Conservation (phyloP, 2,888 invertebrate genomes). For the Hyalella azteca region DNA sequence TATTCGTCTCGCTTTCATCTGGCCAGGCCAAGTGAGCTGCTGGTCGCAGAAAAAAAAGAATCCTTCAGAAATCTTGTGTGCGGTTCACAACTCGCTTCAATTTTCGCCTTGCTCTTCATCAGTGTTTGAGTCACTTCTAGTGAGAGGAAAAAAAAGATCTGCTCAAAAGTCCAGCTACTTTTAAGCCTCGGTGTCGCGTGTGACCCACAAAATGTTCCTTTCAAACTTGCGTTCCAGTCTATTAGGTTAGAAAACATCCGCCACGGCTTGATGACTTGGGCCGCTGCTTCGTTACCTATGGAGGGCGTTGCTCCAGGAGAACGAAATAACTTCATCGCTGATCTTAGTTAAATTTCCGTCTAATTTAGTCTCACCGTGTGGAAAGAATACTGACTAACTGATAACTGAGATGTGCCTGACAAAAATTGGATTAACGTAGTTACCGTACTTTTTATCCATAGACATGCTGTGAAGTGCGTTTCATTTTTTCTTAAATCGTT, state of each 20-base stretch:
- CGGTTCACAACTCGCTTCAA: not conserved
- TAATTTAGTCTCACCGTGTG: too few relatives aligned
- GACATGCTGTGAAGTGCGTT: too few relatives aligned
- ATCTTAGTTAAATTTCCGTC: too few relatives aligned
- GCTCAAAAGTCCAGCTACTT: not conserved
- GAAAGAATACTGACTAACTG: too few relatives aligned
- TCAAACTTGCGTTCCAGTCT: not conserved
- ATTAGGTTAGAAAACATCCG: constrained; percentile 1
- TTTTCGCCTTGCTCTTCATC: constrained; percentile 6
- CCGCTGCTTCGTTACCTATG: not conserved
- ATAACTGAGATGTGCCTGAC: too few relatives aligned
- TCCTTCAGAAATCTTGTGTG: not conserved
- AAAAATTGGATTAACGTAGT: not conserved
- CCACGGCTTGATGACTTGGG: not conserved
- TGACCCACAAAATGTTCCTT: constrained; percentile 20
- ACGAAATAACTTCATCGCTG: too few relatives aligned
- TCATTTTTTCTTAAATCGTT: too few relatives aligned
- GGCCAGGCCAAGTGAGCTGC: not conserved
- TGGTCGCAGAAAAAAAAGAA: too few relatives aligned
- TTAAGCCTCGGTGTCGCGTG: constrained; percentile 9
- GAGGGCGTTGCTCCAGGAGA: not conserved
- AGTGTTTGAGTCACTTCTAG: constrained; percentile 26
- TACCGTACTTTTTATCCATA: not conserved
- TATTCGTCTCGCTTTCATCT: constrained; percentile 6
- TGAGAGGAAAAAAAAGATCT: not conserved